A percentile compares a stretch with the other conserved stretches of the same genome.
Conservation (phyloP, 2,113 vertebrate genomes). For the Phoenicopterus ruber region DNA sequence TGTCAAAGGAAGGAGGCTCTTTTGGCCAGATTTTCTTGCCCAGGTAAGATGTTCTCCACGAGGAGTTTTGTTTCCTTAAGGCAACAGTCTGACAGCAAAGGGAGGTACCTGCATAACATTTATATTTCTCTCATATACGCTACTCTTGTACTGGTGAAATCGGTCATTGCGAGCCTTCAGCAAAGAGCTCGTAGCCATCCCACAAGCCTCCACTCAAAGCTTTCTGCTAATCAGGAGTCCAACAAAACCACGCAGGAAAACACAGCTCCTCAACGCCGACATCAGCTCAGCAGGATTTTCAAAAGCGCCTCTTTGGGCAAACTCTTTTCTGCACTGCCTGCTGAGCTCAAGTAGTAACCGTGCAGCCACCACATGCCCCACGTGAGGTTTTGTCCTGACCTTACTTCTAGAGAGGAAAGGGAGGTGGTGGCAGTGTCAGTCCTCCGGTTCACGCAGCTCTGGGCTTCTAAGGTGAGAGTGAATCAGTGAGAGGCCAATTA, state of each 20-base stretch:
- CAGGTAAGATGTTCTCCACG: background rate
- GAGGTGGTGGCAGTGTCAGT: background rate
- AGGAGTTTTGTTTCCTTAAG: background rate
- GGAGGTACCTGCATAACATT: background rate
- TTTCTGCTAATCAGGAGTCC: background rate
- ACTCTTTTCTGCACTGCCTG: background rate
- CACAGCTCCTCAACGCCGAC: background rate
- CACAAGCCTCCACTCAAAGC: background rate
- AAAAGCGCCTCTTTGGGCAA: background rate
- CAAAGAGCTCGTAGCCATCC: background rate
- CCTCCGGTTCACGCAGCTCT: background rate
- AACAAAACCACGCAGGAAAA: background rate
- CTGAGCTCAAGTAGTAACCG: background rate
- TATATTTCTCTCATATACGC: background rate
- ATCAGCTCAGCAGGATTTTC: background rate
- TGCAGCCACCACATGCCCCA: background rate
- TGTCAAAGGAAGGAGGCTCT: background rate
- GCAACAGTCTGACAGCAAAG: background rate
- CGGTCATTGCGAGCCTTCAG: background rate
- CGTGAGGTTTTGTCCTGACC: background rate
- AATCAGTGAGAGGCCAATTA: background rate
- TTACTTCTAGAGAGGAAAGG: background rate
- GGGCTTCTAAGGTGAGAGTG: background rate
- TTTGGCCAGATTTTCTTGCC: background rate
- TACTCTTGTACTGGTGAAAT: background rate